Evolutionary conservation across 2,113 vertebrate species (phyloP).

Genomic region (Peromyscus maniculatus): DNA sequence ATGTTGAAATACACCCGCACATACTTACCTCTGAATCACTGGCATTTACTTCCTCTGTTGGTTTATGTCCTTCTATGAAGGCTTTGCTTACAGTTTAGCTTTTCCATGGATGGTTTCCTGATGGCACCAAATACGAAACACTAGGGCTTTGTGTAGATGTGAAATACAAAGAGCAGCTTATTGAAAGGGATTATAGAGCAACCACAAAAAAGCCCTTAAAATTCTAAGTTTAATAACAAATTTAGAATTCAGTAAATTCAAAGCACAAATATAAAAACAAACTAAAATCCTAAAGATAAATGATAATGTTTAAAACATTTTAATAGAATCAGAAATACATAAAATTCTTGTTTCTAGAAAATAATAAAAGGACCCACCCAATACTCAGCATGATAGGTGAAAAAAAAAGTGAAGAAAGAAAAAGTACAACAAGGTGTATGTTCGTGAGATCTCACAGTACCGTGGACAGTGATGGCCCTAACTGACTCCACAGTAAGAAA

Average conservation of each 20-base stretch:
- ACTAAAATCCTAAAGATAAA: neutral
- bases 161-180: neutral
- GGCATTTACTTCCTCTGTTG: neutral
- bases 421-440: neutral
- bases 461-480: neutral
- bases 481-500: neutral
- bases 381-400: neutral
- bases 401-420: neutral
- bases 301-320: neutral
- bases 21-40: neutral
- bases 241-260: neutral
- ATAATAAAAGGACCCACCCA: neutral
- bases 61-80: neutral
- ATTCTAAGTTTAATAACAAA: neutral
- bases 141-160: too few species aligned
- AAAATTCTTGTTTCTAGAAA: neutral
- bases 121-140: neutral
- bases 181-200: neutral
- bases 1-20: neutral
- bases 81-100: constrained; percentile 29
- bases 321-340: neutral
- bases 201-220: neutral
- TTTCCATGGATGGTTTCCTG: neutral
- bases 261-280: neutral
- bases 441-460: neutral